Percentiles rank a stretch among this genome's conserved stretches.
Evolutionary conservation across 2,888 invertebrate species (phyloP).

Genomic region (Hyppa rectilinea): DNA sequence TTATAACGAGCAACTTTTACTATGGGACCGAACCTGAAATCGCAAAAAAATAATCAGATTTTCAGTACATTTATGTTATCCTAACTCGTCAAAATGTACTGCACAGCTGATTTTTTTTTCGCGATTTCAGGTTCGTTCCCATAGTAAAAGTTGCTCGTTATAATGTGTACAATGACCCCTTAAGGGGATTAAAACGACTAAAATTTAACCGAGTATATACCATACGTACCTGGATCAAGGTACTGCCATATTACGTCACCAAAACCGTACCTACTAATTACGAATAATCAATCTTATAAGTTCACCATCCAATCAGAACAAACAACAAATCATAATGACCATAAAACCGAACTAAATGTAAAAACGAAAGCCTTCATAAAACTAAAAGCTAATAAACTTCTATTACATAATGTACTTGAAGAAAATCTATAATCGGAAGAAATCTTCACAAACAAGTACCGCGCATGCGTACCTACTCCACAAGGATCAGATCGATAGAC

Average conservation of each 20-base stretch:
- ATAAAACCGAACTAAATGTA: conserved; percentile 29
- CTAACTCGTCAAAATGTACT: no score
- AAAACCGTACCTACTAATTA: neutral
- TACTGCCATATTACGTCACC: neutral
- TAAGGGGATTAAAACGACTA: no score
- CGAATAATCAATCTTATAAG: conserved; percentile 4
- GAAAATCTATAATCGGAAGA: conserved; percentile 79
- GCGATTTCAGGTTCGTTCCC: no score
- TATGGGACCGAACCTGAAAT: no score
- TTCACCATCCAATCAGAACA: conserved; percentile 15
- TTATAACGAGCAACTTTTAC: no score
- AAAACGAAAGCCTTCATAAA: conserved; percentile 58
- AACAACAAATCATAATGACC: conserved; percentile 31
- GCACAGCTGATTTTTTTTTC: no score
- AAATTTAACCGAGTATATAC: no score
- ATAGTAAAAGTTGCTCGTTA: no score
- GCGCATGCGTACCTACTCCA: conserved; percentile 79
- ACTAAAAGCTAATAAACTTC: conserved; percentile 62
- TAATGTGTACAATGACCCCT: no score
- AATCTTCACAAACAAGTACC: conserved; percentile 79
- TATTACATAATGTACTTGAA: conserved; percentile 46
- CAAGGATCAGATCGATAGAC: conserved; percentile 80
- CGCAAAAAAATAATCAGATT: no score
- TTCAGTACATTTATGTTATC: no score
- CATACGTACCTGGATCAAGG: no score